These are phyloP conservation scores for Phodopus roborovskii DNA, from an alignment of 2,113 vertebrate genomes.

Conservation along the genomic window DNA sequence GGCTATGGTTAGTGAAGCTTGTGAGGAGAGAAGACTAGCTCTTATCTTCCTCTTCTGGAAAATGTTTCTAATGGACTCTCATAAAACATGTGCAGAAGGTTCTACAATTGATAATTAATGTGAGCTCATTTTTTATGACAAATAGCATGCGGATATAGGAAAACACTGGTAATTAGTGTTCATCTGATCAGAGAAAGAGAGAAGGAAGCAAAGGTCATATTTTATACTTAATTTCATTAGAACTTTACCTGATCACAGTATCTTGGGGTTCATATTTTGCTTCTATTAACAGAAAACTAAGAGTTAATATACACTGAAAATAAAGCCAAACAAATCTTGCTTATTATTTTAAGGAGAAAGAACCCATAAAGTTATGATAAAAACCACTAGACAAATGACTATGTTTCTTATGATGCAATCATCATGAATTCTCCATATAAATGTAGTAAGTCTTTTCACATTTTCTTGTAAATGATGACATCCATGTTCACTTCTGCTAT, in stretches of 20 bases:
- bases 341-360: not conserved
- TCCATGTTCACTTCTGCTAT: not conserved
- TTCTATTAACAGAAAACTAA: slow-evolving; percentile 30
- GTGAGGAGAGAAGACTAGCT: not conserved
- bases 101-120: not conserved
- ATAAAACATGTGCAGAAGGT: not conserved
- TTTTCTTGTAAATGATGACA: not conserved
- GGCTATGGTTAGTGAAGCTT: not conserved
- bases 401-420: not conserved
- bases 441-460: not conserved
- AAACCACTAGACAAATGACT: not conserved
- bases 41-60: not conserved
- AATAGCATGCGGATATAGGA: not conserved
- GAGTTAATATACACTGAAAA: not conserved
- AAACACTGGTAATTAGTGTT: slow-evolving; percentile 40
- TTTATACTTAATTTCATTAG: slow-evolving; percentile 34
- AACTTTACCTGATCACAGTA: not conserved
- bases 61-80: not conserved
- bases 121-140: not conserved
- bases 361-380: not conserved
- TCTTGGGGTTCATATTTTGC: not conserved
- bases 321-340: not conserved
- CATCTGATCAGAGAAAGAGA: slow-evolving; percentile 33
- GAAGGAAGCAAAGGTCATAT: not conserved
- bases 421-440: not conserved